phyloP scores from a whole-genome alignment of 2,113 vertebrate genomes.

The Dryoscopus gambensis region DNA sequence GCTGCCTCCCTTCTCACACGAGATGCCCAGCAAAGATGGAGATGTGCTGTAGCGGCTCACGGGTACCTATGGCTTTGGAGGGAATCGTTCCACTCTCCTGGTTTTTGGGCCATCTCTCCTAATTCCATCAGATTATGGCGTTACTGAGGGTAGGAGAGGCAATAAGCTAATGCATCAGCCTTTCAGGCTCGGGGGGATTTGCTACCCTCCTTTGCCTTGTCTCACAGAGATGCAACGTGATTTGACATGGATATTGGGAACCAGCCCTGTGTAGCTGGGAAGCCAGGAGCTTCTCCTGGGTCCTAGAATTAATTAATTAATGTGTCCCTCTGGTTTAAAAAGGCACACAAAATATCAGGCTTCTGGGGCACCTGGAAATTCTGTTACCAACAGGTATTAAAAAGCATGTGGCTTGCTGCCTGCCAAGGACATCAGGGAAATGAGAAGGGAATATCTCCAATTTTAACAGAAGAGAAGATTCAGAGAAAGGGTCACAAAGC shows the following conservation, averaged over 20 bases:
- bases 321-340: neutral
- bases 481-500: neutral
- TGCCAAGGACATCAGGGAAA: neutral
- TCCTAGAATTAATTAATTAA: neutral
- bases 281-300: neutral
- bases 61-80: neutral
- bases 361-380: neutral
- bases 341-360: neutral
- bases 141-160: neutral
- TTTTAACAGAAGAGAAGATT: neutral
- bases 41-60: accelerated
- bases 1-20: neutral
- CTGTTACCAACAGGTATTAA: neutral
- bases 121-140: slow-evolving; percentile 2
- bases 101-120: neutral
- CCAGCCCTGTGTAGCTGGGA: neutral
- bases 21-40: neutral
- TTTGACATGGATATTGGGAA: neutral
- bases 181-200: neutral
- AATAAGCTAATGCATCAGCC: neutral
- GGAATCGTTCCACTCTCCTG: neutral
- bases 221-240: accelerated
- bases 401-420: neutral
- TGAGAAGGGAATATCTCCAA: neutral
- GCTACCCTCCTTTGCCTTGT: neutral